Percentiles rank a stretch among this genome's conserved stretches.
Evolutionary conservation across 1,140 invertebrate species (phyloP).

Genomic region (Schlechtendalia chinensis): DNA sequence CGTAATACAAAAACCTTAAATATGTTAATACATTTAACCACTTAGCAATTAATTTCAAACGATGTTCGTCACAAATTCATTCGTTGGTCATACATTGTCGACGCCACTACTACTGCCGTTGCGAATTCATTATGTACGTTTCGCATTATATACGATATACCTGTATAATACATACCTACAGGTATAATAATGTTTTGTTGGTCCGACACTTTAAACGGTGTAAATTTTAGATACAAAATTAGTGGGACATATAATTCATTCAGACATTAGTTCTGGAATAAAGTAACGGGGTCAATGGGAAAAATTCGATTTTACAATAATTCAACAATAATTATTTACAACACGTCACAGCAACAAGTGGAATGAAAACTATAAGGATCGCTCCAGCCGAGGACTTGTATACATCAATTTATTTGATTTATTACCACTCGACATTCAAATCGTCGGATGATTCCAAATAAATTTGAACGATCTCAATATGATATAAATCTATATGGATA

Average conservation of each 20-base stretch:
- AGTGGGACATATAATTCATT: conserved; percentile 20
- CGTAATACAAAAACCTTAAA: background rate
- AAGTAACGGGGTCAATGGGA: conserved; percentile 31
- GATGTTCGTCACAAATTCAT: background rate
- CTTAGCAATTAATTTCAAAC: background rate
- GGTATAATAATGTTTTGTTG: background rate
- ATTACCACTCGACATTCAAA: background rate
- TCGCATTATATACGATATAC: no score
- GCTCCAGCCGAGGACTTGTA: no score
- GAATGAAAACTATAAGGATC: background rate
- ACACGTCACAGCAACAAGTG: background rate
- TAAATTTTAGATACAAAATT: conserved; percentile 1
- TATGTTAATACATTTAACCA: no score
- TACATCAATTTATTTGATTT: background rate
- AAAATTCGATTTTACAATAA: conserved; percentile 27
- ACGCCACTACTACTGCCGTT: background rate
- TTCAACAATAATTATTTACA: conserved; percentile 13
- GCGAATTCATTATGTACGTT: conserved; percentile 20
- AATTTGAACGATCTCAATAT: background rate
- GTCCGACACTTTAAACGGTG: background rate
- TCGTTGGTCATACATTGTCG: background rate
- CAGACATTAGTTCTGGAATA: conserved; percentile 37
- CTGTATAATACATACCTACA: no score
- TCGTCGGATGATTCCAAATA: no score
- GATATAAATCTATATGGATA: background rate